These are phyloP conservation scores for Zaprionus davidi DNA, from an alignment of 1,140 invertebrate species.

Conservation along the genomic window DNA sequence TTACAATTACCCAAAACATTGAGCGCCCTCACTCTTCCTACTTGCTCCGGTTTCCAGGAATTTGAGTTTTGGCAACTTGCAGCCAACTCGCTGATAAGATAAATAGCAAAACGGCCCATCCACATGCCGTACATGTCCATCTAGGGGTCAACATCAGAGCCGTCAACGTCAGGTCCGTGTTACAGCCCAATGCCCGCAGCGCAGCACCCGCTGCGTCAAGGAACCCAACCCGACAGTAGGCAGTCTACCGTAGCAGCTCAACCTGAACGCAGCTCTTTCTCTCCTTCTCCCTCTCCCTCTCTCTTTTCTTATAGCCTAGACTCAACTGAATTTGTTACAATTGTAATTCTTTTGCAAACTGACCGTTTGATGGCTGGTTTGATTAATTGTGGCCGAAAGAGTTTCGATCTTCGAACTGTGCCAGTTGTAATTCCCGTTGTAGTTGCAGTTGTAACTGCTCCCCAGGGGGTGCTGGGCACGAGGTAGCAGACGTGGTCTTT, in stretches of 20 bases:
- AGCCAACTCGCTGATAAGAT: conserved; percentile 66
- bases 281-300: too few relatives aligned
- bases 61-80: conserved; percentile 56
- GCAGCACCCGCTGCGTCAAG: conserved; percentile 36
- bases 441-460: conserved; percentile 23
- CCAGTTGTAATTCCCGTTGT: conserved; percentile 19
- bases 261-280: not conserved
- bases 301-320: not conserved
- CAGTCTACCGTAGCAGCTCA: conserved; percentile 4
- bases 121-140: conserved; percentile 50
- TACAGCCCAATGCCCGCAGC: conserved; percentile 26
- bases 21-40: conserved; percentile 33
- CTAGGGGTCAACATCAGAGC: conserved; percentile 11
- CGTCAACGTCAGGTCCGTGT: conserved; percentile 9
- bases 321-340: conserved; percentile 48
- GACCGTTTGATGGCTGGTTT: conserved; percentile 46
- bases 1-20: conserved; percentile 76
- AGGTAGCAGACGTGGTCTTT: conserved; percentile 10
- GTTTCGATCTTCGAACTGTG: conserved; percentile 37
- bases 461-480: conserved; percentile 22
- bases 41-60: conserved; percentile 29
- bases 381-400: conserved; percentile 68
- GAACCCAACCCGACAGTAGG: conserved; percentile 5
- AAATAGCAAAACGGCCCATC: conserved; percentile 66
- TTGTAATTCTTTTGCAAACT: conserved; percentile 55